phyloP scores from a whole-genome alignment of 2,113 vertebrate species.

The Chloropsis hardwickii region DNA sequence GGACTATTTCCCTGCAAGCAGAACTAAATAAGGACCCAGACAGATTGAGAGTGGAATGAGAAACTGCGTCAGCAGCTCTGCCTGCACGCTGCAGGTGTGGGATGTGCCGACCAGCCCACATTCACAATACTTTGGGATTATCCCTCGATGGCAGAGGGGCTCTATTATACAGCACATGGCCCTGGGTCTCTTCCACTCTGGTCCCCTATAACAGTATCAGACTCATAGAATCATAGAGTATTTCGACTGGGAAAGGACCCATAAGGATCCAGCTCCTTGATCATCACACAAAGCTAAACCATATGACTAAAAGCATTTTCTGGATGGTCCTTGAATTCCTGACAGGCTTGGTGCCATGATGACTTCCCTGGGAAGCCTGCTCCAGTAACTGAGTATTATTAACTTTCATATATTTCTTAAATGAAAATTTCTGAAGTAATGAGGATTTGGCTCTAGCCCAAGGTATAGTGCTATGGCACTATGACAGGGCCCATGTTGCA shows the following conservation, averaged over 20 bases:
- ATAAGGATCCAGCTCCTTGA: not conserved
- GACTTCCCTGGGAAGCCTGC: not conserved
- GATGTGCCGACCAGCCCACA: not conserved
- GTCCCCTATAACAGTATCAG: not conserved
- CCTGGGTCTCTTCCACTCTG: not conserved
- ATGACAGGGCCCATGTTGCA: not conserved
- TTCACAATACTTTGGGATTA: fast-evolving
- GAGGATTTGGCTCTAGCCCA: not conserved
- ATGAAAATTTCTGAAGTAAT: not conserved
- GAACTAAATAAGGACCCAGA: not conserved
- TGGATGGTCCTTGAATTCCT: not conserved
- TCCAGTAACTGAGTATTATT: not conserved
- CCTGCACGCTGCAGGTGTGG: not conserved
- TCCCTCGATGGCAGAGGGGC: fast-evolving
- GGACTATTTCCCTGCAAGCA: not conserved
- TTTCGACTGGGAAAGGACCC: not conserved
- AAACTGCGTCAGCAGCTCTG: not conserved
- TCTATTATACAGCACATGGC: not conserved
- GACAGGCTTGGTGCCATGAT: not conserved
- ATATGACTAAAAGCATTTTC: not conserved
- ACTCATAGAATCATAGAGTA: not conserved
- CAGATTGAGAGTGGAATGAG: not conserved
- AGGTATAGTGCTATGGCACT: not conserved
- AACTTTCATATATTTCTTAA: not conserved
- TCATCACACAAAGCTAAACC: not conserved